Base-by-base conservation (phyloP, 2,113 vertebrate species). In the Pteronura brasiliensis region DNA sequence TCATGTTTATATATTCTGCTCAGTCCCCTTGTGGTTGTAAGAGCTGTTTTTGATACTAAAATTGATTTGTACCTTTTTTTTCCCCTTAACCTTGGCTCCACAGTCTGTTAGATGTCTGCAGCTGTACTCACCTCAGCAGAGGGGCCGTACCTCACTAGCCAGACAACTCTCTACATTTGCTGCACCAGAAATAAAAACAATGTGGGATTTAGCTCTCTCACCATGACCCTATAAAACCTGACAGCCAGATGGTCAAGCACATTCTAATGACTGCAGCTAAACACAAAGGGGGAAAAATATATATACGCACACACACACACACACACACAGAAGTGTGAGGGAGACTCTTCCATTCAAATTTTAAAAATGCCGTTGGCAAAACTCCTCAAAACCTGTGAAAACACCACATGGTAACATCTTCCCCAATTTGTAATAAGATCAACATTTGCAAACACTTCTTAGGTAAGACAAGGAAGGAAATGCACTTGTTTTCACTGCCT, bases 1-100 rank as follows among this genome's bases (percentile, higher is more conserved):
- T n/a, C 71, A 10, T 96, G 84, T 97, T 97, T 96, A 86, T 96
- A 65, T 63, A 87, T 39, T 47, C 52, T 85, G 6, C n/a, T 88
- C 83, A 5, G 44, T 95, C 23, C 55, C 65, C 47, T 96, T 93
- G 65, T 81, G 52, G 63, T 61, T 67, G 25, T 97, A 94, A 98
- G 84, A 89, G 42, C 36, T 89, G 23, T 47, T 94, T 96, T 91
- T 94, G 44, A 95, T 91, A 77, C 67, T 93, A 97, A 97, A 96
- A 84, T 23, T 92, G 83, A 96, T 96, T 96, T 84, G 67, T 69
- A n/a, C 92, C 93, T 39, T 65, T 88, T 25, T 93, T 25, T 93
- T 84, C 93, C 65, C 11, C 74, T 94, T 96, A 95, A 20, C 11
- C 82, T 96, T 81, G 25, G 10, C 55, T 92, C 25, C 55, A 8